Base-by-base conservation (phyloP, 1,140 invertebrate genomes). In the Vanessa tameamea region DNA sequence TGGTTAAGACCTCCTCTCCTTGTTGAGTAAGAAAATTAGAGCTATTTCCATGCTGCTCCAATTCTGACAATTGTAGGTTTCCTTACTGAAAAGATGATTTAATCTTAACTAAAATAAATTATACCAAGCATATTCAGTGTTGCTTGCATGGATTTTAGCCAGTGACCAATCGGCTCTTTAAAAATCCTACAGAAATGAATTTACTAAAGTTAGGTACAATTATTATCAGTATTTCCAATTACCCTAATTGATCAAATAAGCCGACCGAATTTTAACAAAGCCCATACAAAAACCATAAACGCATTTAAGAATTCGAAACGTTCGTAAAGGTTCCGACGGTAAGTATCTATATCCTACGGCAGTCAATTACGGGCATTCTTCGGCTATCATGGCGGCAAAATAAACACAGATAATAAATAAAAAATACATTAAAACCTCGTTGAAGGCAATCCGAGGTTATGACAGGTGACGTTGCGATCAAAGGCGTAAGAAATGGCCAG, bases 381-480 rank as follows among this genome's bases (percentile, higher is more conserved):
- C 57, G 57, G 53, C 55, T 59, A 26, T 66, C 57, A 55, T 37
- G 48, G 73, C 72, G 59, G 55, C 74, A 84, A 83, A 86, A 84
- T 86, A 86, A 86, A 86, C 81, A 84, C 59, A 68, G 79, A 81
- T 77, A 77, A 82, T 80, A 81, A 85, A 82, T 80, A 75, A 73
- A 75, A 82, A 83, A 84, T 79, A 78, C 82, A 86, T 84, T 82
- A 81, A 72, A 73, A 78, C 65, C 76, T 77, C 77, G 78, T 87
- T 85, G 82, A 87, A 77, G 79, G 76, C 81, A 82, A 84, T 86
- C 78, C 76, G 61, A 70, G 76, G 77, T 75, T 83, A 86, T 88
- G 84, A 88, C 85, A 86, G 85, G 84, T 85, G 84, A 88, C 79
- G 78, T 61, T 11, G 67, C 77, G 79, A 80, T 84, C 78, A 86